A percentile compares a stretch with the other conserved stretches of the same genome.
Conservation (phyloP, 2,113 vertebrate species). For the Mionectes macconnelli region DNA sequence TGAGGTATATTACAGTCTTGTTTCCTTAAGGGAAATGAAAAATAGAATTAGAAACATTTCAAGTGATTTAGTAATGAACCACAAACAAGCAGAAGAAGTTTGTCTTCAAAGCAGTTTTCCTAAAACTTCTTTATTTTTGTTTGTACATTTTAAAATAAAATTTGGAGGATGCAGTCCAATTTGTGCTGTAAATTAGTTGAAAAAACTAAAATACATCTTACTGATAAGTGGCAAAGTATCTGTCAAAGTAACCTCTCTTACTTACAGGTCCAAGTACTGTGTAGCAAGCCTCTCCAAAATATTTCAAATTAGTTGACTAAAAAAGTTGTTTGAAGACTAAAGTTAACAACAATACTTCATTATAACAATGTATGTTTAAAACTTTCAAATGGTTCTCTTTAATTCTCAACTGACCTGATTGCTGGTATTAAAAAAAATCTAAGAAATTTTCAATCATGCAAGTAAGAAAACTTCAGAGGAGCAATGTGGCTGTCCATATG, state of each 20-base stretch:
- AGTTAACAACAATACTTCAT: neutral
- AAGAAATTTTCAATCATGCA: neutral
- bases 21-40: slow-evolving; percentile 1
- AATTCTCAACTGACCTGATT: neutral
- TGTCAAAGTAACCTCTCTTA: neutral
- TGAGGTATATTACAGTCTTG: neutral
- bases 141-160: neutral
- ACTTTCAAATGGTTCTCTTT: neutral
- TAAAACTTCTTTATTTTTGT: neutral
- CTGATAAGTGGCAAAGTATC: neutral
- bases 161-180: neutral
- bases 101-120: neutral
- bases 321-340: neutral
- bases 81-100: neutral
- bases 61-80: neutral
- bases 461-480: neutral
- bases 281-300: neutral
- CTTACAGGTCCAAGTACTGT: neutral
- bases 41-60: neutral
- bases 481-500: neutral
- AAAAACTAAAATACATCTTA: neutral
- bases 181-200: neutral
- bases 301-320: neutral
- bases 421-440: neutral
- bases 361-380: neutral